Conservation (phyloP, 2,888 invertebrate genomes). For the Drosophila greeni region DNA sequence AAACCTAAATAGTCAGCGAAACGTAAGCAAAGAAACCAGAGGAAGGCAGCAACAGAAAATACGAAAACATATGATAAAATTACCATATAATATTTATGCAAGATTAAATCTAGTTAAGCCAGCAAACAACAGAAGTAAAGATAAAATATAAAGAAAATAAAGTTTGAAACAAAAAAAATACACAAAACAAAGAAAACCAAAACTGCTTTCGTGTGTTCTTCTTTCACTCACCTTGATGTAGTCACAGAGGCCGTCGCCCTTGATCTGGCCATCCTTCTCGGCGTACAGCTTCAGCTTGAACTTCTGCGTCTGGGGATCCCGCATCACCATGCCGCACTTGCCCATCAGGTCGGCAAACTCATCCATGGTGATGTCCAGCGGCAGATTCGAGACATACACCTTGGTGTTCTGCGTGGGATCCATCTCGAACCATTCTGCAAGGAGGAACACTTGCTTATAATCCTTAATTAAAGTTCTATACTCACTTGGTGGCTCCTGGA, state of each 20-base stretch:
- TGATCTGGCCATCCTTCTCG: constrained; percentile 88
- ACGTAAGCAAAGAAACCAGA: constrained; percentile 46
- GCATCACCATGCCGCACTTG: constrained; percentile 96
- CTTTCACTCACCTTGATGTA: constrained; percentile 88
- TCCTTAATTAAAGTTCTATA: background rate
- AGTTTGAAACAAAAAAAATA: constrained; percentile 45
- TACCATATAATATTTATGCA: constrained; percentile 60
- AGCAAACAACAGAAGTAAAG: constrained; percentile 19
- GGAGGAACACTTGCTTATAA: background rate
- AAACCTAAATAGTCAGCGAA: constrained; percentile 56
- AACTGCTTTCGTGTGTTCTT: background rate
- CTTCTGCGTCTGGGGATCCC: constrained; percentile 88
- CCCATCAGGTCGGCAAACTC: constrained; percentile 95
- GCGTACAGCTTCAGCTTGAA: constrained; percentile 95
- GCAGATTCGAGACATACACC: constrained; percentile 96
- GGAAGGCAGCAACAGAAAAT: constrained; percentile 19
- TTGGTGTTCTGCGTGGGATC: constrained; percentile 93
- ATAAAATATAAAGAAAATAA: constrained; percentile 54
- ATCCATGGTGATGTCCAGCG: constrained; percentile 91
- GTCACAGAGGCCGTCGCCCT: constrained; percentile 98
- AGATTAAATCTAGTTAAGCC: constrained; percentile 65
- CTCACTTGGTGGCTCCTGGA: constrained; percentile 80
- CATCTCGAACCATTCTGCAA: constrained; percentile 93
- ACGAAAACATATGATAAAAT: constrained; percentile 49
- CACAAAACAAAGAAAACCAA: constrained; percentile 15